Evolutionary conservation across 2,113 vertebrate genomes (phyloP), one percentile per base, ranked within the genome.

Genomic region (Spea multiplicata): DNA sequence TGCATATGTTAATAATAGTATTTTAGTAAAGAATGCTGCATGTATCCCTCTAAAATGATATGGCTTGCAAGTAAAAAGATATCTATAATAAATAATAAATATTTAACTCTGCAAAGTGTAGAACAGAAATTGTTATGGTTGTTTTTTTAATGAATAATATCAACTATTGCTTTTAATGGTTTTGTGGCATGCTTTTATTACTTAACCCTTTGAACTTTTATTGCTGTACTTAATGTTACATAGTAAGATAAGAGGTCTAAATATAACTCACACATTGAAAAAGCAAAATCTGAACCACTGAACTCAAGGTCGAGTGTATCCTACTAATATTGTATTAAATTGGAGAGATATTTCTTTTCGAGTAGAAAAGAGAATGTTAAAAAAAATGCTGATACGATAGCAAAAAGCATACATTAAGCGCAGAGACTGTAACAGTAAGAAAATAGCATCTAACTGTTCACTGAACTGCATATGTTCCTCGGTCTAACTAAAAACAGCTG

Each of bases 321-420:
- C n/a, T 64, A 64, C 14, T 71, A 78, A 8, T 49, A 78, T 50
- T 78, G 53, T 55, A 62, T 59, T 78, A 50, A 78, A 78, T 64
- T 61, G 16, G 55, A 64, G 59, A 71, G 46, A 71, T 64, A 66
- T 12, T 66, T 79, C 72, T 50, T 73, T 49, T 69, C 49, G 59
- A 72, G 69, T 44, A 53, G 66, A 78, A 71, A 45, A 57, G 62
- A 55, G 70, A 73, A 73, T 78, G 16, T 55, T 66, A 72, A 78
- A 55, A 67, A 78, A 67, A 73, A 5, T 79, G 76, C 62, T 72
- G 59, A 73, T 73, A 66, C 50, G 57, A 66, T 9, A 71, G 59
- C 48, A 47, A 53, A 50, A 45, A 46, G 14, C 50, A 48, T 48
- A 73, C 30, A 66, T 79, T 71, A 55, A 66, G 61, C 49, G 47